These are phyloP conservation scores for Petrosia ficiformis DNA, from an alignment of 37 sponge, comb jelly and placozoan species.

Conservation along the genomic window DNA sequence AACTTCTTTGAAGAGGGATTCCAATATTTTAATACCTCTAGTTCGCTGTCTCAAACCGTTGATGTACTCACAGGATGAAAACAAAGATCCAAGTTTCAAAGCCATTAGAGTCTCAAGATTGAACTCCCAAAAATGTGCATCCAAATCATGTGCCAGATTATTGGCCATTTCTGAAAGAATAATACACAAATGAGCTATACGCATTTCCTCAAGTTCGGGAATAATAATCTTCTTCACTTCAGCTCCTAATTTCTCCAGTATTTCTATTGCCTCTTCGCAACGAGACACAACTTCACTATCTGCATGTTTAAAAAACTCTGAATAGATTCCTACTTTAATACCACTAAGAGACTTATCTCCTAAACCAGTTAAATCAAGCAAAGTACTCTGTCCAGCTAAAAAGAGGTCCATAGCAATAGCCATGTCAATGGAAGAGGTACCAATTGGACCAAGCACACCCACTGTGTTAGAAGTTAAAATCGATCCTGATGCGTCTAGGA, in stretches of 20 bases:
- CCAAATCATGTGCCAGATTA: constrained; percentile 8
- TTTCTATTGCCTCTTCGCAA: constrained; percentile 46
- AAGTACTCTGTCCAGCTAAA: constrained; percentile 20
- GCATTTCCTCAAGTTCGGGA: constrained; percentile 71
- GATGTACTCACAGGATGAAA: constrained; percentile 17
- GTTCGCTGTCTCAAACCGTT: constrained; percentile 46
- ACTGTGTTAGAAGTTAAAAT: constrained; percentile 38
- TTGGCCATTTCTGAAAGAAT: constrained; percentile 16
- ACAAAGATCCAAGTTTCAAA: background rate
- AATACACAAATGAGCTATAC: constrained; percentile 52
- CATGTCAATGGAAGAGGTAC: constrained; percentile 59
- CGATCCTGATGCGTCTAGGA: constrained; percentile 23
- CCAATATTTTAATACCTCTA: constrained; percentile 27
- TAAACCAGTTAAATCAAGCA: constrained; percentile 40
- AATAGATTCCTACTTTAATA: constrained; percentile 57
- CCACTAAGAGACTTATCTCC: constrained; percentile 33
- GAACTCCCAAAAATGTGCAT: constrained; percentile 22
- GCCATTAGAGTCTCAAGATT: constrained; percentile 31
- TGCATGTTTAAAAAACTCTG: constrained; percentile 59
- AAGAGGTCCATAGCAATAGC: constrained; percentile 53
- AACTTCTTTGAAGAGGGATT: constrained; percentile 29
- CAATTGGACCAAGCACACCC: constrained; percentile 52
- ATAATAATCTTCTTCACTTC: constrained; percentile 63
- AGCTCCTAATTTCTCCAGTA: constrained; percentile 50
- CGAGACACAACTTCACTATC: constrained; percentile 33